These are phyloP conservation scores for Amphiprion clarkii DNA, from an alignment of 2,797 vertebrate genomes.

Conservation along the genomic window DNA sequence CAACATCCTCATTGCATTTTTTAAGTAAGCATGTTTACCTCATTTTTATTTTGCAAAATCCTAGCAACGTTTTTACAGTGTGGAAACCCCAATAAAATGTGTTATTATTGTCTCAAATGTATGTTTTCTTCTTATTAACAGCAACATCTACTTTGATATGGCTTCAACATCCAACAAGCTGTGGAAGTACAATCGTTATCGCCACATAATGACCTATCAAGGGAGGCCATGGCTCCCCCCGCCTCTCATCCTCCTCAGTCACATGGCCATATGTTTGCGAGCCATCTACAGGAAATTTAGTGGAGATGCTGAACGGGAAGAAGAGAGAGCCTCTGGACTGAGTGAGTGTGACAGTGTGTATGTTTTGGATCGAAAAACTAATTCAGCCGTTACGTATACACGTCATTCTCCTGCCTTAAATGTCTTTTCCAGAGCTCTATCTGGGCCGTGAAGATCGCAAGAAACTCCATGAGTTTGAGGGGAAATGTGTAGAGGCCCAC, in stretches of 20 bases:
- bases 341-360: conserved; percentile 87
- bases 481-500: conserved; percentile 92
- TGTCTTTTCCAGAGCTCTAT: conserved; percentile 87
- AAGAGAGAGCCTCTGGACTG: conserved; percentile 89
- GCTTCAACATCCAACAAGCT: conserved; percentile 92
- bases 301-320: conserved; percentile 80
- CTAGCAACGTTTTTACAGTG: neutral
- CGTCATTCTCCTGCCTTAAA: neutral
- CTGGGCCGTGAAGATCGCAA: conserved; percentile 92
- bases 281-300: conserved; percentile 79
- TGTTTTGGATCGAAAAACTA: neutral
- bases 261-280: conserved; percentile 85
- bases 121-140: conserved; percentile 63
- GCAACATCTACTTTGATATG: conserved; percentile 95
- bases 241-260: conserved; percentile 91
- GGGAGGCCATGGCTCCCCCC: conserved; percentile 96
- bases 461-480: conserved; percentile 96
- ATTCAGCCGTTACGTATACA: neutral
- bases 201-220: conserved; percentile 96
- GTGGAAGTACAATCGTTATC: conserved; percentile 98
- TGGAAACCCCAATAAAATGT: accelerated
- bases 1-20: conserved; percentile 97
- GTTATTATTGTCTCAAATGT: neutral
- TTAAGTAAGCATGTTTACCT: conserved; percentile 88
- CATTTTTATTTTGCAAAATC: neutral